Evolutionary conservation across 2,113 vertebrate genomes (phyloP).

Genomic region (Sardina pilchardus): DNA sequence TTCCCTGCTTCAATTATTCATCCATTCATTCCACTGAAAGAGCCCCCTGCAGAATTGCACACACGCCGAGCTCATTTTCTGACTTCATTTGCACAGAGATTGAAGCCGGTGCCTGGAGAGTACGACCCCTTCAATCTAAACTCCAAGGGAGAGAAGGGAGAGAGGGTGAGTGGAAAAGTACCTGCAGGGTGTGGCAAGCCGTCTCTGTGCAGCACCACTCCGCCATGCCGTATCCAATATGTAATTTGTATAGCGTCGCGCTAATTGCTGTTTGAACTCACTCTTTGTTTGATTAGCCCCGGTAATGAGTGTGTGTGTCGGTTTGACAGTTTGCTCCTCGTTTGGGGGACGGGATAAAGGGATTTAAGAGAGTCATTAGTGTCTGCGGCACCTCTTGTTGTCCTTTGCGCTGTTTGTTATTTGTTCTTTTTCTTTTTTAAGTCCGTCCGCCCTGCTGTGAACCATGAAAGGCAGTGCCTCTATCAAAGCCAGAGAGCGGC

Average conservation of each 20-base stretch:
- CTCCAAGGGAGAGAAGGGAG: conserved; percentile 83
- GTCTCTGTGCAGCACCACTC: conserved; percentile 12
- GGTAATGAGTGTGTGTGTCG: conserved; percentile 1
- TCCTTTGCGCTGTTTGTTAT: conserved; percentile 14
- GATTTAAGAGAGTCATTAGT: conserved; percentile 29
- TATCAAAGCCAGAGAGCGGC: conserved; percentile 33
- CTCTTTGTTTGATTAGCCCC: neutral
- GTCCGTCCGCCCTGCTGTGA: neutral
- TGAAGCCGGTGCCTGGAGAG: conserved; percentile 60
- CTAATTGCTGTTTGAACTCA: neutral
- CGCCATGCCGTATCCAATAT: neutral
- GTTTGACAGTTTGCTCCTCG: neutral
- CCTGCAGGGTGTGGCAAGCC: neutral
- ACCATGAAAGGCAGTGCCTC: conserved; percentile 30
- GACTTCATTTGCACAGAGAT: conserved; percentile 56
- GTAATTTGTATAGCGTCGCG: neutral
- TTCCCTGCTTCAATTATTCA: neutral
- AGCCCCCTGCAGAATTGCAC: neutral
- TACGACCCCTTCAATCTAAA: conserved; percentile 70
- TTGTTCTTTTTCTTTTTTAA: conserved; percentile 13
- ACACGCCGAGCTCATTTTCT: neutral
- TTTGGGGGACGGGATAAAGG: conserved; percentile 25
- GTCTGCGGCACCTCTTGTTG: neutral
- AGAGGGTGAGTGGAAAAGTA: conserved; percentile 71
- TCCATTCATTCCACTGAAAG: conserved; percentile 6